Evolutionary conservation across 2,888 invertebrate genomes (phyloP).

Genomic region (Callimorpha dominula): DNA sequence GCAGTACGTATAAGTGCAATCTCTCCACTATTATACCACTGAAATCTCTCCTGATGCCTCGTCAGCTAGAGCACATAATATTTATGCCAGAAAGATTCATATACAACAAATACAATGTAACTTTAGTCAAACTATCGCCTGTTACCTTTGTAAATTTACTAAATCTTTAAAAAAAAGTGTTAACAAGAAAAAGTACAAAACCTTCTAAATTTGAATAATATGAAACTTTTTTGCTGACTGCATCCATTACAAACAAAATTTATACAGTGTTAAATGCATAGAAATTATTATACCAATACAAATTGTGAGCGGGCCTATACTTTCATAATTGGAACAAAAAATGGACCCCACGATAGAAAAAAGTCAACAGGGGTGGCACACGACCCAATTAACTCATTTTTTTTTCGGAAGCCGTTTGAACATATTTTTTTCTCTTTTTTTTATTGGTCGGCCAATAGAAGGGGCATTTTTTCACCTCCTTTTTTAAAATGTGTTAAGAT

Average conservation of each 20-base stretch:
- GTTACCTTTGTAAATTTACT: too few relatives aligned
- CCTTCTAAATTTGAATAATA: not conserved
- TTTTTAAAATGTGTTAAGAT: slow-evolving; percentile 72
- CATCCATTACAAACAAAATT: slow-evolving; percentile 43
- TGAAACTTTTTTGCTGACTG: not conserved
- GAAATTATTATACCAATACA: slow-evolving; percentile 75
- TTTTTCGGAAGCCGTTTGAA: slow-evolving; percentile 67
- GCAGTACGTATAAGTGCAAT: too few relatives aligned
- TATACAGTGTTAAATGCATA: slow-evolving; percentile 64
- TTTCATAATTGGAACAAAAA: slow-evolving; percentile 78
- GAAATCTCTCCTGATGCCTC: too few relatives aligned
- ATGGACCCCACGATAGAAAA: slow-evolving; percentile 72
- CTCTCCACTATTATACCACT: too few relatives aligned
- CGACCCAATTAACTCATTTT: slow-evolving; percentile 81
- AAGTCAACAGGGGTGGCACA: slow-evolving; percentile 74
- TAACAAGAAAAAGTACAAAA: not conserved
- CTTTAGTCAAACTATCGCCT: too few relatives aligned
- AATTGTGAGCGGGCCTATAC: slow-evolving; percentile 64
- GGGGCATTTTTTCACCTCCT: slow-evolving; percentile 76
- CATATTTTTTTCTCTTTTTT: slow-evolving; percentile 70
- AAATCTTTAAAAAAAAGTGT: too few relatives aligned
- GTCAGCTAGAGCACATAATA: too few relatives aligned
- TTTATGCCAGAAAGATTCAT: too few relatives aligned
- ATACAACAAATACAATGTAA: too few relatives aligned
- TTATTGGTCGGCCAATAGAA: slow-evolving; percentile 73